Percentiles rank a stretch among this genome's conserved stretches.
Conservation (phyloP, 2,797 vertebrate genomes). For the Astyanax mexicanus region DNA sequence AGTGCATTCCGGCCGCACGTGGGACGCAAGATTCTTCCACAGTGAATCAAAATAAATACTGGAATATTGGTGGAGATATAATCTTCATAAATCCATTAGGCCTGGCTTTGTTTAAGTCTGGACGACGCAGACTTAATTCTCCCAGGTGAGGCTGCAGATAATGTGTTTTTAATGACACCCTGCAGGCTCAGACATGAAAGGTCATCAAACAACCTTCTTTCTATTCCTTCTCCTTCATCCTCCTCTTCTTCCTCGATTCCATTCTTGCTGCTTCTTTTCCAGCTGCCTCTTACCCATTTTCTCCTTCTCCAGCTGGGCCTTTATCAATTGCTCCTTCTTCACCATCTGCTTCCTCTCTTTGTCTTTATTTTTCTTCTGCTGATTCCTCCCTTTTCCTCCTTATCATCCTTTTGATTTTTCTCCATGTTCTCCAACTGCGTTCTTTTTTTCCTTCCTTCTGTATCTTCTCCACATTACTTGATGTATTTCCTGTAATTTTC, state of each 20-base stretch:
- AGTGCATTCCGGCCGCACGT: slow-evolving; percentile 34
- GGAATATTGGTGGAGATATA: slow-evolving; percentile 58
- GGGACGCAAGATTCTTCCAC: slow-evolving; percentile 54
- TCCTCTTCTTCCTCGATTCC: not conserved
- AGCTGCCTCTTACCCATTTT: not conserved
- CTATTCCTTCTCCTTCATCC: not conserved
- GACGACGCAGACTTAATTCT: slow-evolving; percentile 60
- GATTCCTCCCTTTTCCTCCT: not conserved
- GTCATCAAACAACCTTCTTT: slow-evolving; percentile 45
- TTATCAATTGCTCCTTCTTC: not conserved
- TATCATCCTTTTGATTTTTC: not conserved
- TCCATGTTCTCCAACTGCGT: not conserved
- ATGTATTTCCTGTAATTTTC: not conserved
- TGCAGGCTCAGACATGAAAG: slow-evolving; percentile 35
- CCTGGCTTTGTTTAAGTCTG: slow-evolving; percentile 57
- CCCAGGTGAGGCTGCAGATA: slow-evolving; percentile 54
- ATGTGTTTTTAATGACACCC: slow-evolving; percentile 67
- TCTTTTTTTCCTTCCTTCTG: not conserved
- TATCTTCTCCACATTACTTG: not conserved
- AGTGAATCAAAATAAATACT: slow-evolving; percentile 70
- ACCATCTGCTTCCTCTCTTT: not conserved
- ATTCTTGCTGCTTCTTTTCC: not conserved
- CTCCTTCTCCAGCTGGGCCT: no score
- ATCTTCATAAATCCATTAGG: slow-evolving; percentile 67
- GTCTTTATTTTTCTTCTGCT: not conserved